Conservation (phyloP, 2,888 invertebrate genomes). For the Spialia ferax region DNA sequence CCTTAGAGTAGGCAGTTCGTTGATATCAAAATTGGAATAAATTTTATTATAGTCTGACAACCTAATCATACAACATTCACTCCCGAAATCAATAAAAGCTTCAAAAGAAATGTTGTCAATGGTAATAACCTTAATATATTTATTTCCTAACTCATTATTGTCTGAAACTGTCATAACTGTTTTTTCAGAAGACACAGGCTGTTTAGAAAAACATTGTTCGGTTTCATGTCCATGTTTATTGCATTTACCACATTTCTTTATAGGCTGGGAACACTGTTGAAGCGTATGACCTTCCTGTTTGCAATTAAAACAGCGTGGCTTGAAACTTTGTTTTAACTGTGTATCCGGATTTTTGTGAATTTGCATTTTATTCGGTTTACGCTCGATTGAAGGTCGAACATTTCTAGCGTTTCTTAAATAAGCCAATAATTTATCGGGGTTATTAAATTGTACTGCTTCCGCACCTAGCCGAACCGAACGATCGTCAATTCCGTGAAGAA, state of each 20-base stretch:
- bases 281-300: neutral
- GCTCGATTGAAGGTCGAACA: neutral
- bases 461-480: slow-evolving; percentile 41
- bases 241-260: neutral
- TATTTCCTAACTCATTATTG: too few relatives aligned
- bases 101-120: too few relatives aligned
- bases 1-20: too few relatives aligned
- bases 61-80: too few relatives aligned
- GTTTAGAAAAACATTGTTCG: neutral
- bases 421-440: slow-evolving; percentile 41
- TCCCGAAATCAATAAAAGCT: too few relatives aligned
- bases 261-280: neutral
- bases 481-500: slow-evolving; percentile 41
- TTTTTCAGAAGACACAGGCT: too few relatives aligned
- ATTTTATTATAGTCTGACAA: too few relatives aligned
- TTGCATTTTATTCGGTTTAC: neutral
- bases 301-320: neutral
- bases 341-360: neutral
- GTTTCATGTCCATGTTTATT: neutral
- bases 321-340: neutral
- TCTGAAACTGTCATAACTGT: too few relatives aligned
- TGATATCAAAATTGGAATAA: too few relatives aligned
- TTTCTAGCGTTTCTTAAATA: slow-evolving; percentile 37
- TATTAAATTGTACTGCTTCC: slow-evolving; percentile 42
- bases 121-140: too few relatives aligned